Evolutionary conservation across 2,797 vertebrate genomes (phyloP).

Genomic region (Cuniculus paca): DNA sequence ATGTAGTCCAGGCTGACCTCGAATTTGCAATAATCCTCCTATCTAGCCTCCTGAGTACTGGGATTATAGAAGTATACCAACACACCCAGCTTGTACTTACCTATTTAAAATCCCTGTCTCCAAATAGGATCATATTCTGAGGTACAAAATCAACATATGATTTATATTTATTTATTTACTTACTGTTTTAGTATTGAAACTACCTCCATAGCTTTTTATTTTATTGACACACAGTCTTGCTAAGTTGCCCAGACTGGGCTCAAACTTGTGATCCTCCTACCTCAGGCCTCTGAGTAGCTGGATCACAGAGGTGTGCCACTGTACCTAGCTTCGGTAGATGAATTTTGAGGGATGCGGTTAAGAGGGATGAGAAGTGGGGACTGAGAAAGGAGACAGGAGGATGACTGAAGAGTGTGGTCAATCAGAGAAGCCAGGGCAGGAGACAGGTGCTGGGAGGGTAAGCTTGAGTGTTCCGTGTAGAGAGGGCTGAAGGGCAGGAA

Average conservation of each 20-base stretch:
- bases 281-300: background rate
- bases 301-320: background rate
- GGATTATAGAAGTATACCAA: too few species aligned
- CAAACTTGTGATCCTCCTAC: background rate
- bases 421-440: background rate
- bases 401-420: background rate
- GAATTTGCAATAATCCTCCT: background rate
- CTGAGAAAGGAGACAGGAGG: background rate
- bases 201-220: background rate
- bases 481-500: background rate
- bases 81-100: background rate
- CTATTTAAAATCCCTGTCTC: background rate
- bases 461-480: accelerated
- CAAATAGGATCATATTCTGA: background rate
- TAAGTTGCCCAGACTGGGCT: background rate
- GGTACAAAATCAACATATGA: background rate
- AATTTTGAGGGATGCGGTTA: background rate
- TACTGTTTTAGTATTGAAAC: background rate
- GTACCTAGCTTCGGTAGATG: background rate
- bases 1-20: background rate
- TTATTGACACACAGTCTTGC: background rate
- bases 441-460: background rate
- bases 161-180: background rate
- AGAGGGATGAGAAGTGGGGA: background rate
- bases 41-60: background rate